A percentile compares a stretch with the other conserved stretches of the same genome.
Conservation (phyloP, 2,797 vertebrate genomes). For the Cynodonichthys magdalenae region DNA sequence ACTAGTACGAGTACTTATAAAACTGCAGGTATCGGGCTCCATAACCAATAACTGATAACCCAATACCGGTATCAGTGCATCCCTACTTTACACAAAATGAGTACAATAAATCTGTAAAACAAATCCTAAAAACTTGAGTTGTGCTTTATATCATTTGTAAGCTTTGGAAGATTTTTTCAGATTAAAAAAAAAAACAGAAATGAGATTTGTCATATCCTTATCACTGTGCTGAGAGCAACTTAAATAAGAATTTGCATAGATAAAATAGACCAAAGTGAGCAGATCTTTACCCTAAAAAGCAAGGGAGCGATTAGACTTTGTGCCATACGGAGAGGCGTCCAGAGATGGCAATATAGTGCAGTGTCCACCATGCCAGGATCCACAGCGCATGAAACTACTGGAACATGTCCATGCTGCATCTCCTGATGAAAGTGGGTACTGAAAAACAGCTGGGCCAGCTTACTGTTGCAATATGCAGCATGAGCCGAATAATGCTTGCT, state of each 20-base stretch:
- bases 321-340: conserved; percentile 70
- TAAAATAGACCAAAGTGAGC: not conserved
- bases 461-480: conserved; percentile 89
- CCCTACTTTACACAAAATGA: too few species aligned
- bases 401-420: conserved; percentile 75
- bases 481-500: conserved; percentile 84
- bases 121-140: too few species aligned
- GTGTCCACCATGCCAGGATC: conserved; percentile 93
- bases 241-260: not conserved
- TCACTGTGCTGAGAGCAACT: not conserved
- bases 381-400: conserved; percentile 85
- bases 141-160: too few species aligned
- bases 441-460: conserved; percentile 90
- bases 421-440: conserved; percentile 85
- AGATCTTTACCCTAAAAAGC: conserved; percentile 84
- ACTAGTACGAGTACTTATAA: too few species aligned
- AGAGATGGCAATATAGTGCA: conserved; percentile 84
- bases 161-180: too few species aligned
- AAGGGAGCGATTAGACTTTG: conserved; percentile 75
- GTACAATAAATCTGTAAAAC: too few species aligned
- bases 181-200: too few species aligned
- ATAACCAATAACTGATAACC: too few species aligned
- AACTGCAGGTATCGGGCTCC: too few species aligned
- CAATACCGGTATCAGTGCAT: too few species aligned
- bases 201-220: not conserved